A percentile compares a stretch with the other conserved stretches of the same genome.
phyloP scores from a whole-genome alignment of 2,888 invertebrate species.

The Dascillus cervinus region DNA sequence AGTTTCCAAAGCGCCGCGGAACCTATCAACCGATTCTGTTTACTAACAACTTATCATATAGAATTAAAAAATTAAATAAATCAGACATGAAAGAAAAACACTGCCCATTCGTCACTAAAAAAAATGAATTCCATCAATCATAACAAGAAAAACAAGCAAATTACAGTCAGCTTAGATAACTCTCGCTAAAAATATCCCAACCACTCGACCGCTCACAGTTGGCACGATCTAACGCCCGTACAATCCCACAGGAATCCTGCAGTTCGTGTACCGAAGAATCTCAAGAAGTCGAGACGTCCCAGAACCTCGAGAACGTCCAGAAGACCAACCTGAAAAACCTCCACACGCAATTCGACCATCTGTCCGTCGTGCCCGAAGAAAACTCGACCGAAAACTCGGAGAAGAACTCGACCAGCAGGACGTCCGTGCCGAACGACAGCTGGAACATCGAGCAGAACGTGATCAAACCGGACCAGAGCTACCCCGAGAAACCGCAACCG shows the following conservation, averaged over 20 bases:
- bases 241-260: slow-evolving; percentile 40
- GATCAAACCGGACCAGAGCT: slow-evolving; percentile 40
- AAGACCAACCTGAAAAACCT: slow-evolving; percentile 45
- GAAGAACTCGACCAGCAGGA: slow-evolving; percentile 27
- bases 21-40: too few species aligned
- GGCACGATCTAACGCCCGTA: too few species aligned
- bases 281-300: slow-evolving; percentile 38
- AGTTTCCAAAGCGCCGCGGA: too few species aligned
- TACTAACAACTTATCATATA: too few species aligned
- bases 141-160: too few species aligned
- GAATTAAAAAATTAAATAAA: too few species aligned
- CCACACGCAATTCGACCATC: slow-evolving; percentile 60
- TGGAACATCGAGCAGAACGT: slow-evolving; percentile 22
- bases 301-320: slow-evolving; percentile 42
- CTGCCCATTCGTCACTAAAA: too few species aligned
- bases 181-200: too few species aligned
- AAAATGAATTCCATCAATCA: too few species aligned
- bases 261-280: slow-evolving; percentile 35
- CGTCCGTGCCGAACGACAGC: slow-evolving; percentile 25
- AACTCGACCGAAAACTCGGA: slow-evolving; percentile 44
- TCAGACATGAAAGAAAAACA: too few species aligned
- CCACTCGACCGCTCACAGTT: too few species aligned
- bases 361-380: slow-evolving; percentile 71
- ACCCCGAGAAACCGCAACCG: slow-evolving; percentile 24
- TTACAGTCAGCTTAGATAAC: too few species aligned